A percentile compares a stretch with the other conserved stretches of the same genome.
Conservation (phyloP, 2,113 vertebrate species). For the Paradisaea rubra region DNA sequence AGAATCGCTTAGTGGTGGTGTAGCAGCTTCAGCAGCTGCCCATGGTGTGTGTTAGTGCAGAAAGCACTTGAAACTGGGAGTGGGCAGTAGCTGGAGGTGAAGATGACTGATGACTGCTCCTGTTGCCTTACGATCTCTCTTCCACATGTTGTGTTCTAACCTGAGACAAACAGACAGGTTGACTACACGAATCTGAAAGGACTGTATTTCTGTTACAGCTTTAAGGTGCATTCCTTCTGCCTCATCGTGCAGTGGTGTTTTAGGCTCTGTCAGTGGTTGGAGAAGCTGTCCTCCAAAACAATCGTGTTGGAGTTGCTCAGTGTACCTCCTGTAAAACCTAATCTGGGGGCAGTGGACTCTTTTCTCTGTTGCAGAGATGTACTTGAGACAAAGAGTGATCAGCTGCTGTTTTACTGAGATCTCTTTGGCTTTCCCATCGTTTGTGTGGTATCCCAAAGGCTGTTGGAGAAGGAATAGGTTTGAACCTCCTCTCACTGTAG, state of each 20-base stretch:
- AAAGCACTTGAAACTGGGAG: neutral
- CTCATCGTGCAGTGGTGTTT: rapidly evolving
- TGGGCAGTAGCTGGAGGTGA: neutral
- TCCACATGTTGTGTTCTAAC: neutral
- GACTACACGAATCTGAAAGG: neutral
- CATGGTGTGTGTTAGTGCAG: neutral
- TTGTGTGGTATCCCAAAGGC: neutral
- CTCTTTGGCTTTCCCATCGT: neutral
- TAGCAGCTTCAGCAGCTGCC: neutral
- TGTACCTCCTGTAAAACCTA: neutral
- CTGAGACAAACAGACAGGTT: neutral
- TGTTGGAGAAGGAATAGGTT: neutral
- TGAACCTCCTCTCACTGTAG: neutral
- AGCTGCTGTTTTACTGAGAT: neutral
- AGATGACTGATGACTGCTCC: neutral
- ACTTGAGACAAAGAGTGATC: neutral
- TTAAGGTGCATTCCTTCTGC: neutral
- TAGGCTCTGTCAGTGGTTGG: neutral
- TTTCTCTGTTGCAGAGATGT: neutral
- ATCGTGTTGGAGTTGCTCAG: neutral
- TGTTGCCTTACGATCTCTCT: neutral
- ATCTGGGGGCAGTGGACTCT: neutral
- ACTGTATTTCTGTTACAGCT: neutral
- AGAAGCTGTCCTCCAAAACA: neutral
- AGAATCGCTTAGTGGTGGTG: neutral